These are phyloP conservation scores for Sturnira hondurensis DNA, from an alignment of 2,113 vertebrate species.

Conservation along the genomic window DNA sequence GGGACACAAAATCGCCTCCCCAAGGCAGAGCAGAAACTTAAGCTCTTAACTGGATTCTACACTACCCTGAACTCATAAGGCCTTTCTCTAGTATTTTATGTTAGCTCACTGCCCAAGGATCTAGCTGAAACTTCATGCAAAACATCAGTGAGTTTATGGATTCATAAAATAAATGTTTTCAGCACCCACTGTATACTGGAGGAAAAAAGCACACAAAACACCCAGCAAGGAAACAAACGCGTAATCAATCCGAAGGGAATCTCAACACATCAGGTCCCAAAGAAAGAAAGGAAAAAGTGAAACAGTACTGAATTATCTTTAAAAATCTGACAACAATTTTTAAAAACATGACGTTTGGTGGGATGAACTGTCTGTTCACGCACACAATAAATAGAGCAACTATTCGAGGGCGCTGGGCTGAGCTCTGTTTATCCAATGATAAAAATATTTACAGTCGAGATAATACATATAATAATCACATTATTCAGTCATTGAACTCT, in stretches of 20 bases:
- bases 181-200: not conserved
- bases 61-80: not conserved
- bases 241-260: not conserved
- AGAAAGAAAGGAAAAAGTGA: not conserved
- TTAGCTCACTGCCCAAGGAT: not conserved
- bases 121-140: not conserved
- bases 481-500: not conserved
- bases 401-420: not conserved
- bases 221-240: not conserved
- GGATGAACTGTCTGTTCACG: not conserved
- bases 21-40: not conserved
- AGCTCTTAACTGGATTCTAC: not conserved
- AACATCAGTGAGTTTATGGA: not conserved
- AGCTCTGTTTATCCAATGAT: not conserved
- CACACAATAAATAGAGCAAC: not conserved
- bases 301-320: not conserved
- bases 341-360: not conserved
- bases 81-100: not conserved
- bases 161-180: not conserved
- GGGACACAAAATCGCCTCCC: not conserved
- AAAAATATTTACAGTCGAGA: not conserved
- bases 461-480: not conserved
- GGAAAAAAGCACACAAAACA: not conserved
- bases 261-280: not conserved
- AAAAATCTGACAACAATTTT: not conserved